phyloP scores from a whole-genome alignment of 2,113 vertebrate species.

The Ciconia maguari region DNA sequence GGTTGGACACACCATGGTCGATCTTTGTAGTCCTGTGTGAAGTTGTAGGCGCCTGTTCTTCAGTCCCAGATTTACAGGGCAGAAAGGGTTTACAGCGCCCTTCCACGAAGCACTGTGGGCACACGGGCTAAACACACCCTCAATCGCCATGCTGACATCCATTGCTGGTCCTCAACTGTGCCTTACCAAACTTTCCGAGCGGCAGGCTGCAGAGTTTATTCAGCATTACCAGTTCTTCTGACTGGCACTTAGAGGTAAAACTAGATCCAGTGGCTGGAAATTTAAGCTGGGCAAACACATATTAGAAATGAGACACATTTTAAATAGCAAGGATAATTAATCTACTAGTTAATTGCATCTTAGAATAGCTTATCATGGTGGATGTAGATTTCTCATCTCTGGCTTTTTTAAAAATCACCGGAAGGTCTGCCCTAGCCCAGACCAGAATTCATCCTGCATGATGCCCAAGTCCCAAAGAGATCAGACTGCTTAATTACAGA shows the following conservation, averaged over 20 bases:
- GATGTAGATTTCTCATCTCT: not conserved
- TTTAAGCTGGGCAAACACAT: not conserved
- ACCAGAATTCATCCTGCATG: not conserved
- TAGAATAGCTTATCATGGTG: not conserved
- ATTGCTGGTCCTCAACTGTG: fast-evolving
- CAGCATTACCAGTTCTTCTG: not conserved
- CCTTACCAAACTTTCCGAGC: no score
- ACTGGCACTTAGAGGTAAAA: not conserved
- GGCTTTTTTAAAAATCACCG: not conserved
- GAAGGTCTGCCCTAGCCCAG: not conserved
- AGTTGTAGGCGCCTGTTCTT: not conserved
- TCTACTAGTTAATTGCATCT: not conserved
- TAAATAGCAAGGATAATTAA: not conserved
- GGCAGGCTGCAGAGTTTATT: not conserved
- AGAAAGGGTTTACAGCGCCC: not conserved
- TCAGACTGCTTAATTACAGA: not conserved
- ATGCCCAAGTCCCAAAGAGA: not conserved
- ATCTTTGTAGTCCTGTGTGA: not conserved
- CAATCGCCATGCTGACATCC: fast-evolving
- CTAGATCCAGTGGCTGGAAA: not conserved
- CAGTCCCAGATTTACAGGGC: fast-evolving
- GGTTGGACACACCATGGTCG: fast-evolving
- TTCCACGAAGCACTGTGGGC: fast-evolving
- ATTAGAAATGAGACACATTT: not conserved
- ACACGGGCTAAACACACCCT: fast-evolving